phyloP scores from a whole-genome alignment of 2,797 vertebrate species.

The Pelobates cultripes region DNA sequence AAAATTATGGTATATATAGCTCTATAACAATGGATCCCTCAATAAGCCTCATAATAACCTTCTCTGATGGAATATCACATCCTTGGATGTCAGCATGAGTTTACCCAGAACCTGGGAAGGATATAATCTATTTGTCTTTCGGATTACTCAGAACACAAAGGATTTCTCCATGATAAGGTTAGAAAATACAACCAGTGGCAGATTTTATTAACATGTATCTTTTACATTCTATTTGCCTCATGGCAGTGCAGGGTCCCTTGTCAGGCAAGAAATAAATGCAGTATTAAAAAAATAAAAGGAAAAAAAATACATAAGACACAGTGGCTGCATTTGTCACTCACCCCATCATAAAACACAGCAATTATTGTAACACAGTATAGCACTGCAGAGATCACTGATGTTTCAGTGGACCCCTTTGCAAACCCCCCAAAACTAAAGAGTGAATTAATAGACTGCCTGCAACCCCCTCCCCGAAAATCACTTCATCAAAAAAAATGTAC shows the following conservation, averaged over 20 bases:
- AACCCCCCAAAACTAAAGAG: not conserved
- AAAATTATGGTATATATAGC: slow-evolving; percentile 43
- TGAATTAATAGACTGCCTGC: not conserved
- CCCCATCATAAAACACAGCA: slow-evolving; percentile 5
- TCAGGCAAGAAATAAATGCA: slow-evolving; percentile 1
- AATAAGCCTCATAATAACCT: slow-evolving; percentile 21
- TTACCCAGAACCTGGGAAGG: slow-evolving; percentile 31
- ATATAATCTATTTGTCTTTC: slow-evolving; percentile 32
- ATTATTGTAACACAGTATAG: not conserved
- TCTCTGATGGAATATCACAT: slow-evolving; percentile 21
- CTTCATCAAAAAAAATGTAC: no score
- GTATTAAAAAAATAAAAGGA: not conserved
- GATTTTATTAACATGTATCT: not conserved
- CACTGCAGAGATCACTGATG: not conserved
- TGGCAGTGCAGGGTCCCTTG: slow-evolving; percentile 16
- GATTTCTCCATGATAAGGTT: slow-evolving; percentile 44
- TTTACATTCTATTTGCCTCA: not conserved
- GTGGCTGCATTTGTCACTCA: no score
- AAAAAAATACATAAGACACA: not conserved
- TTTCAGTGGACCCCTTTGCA: not conserved
- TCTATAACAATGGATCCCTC: slow-evolving; percentile 40
- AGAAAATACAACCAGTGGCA: not conserved
- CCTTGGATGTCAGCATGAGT: slow-evolving; percentile 24
- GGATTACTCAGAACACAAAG: slow-evolving; percentile 42
- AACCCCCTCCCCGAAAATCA: no score